Percentiles rank a stretch among this genome's conserved stretches.
These are phyloP conservation scores for Orussus abietinus DNA, from an alignment of 1,140 invertebrate genomes.

Conservation along the genomic window DNA sequence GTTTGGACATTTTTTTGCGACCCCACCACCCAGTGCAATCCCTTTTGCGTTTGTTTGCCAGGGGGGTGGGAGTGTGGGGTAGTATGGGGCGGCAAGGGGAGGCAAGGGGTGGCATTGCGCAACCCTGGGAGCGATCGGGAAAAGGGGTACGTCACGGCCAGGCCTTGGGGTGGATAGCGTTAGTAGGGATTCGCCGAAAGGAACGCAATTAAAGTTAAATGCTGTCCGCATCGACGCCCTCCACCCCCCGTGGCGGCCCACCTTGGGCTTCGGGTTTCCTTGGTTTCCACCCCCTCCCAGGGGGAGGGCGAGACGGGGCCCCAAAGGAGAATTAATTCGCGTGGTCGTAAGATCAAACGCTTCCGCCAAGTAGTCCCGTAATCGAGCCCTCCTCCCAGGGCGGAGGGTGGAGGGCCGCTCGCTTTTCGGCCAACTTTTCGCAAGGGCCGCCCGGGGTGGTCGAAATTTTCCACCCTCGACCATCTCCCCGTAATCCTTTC, in stretches of 20 bases:
- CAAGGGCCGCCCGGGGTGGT: too few relatives aligned
- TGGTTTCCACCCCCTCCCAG: too few relatives aligned
- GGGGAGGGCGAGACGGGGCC: slow-evolving; percentile 12
- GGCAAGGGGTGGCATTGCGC: slow-evolving; percentile 24
- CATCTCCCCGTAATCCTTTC: too few relatives aligned
- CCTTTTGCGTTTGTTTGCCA: too few relatives aligned
- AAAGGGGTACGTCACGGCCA: slow-evolving; percentile 4
- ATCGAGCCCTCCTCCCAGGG: too few relatives aligned
- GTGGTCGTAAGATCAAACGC: slow-evolving; percentile 40
- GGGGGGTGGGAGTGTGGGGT: neutral
- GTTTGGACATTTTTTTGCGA: too few relatives aligned
- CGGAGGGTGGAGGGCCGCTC: too few relatives aligned
- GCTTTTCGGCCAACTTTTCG: too few relatives aligned
- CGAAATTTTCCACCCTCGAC: too few relatives aligned
- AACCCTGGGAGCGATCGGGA: slow-evolving; percentile 25
- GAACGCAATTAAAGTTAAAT: slow-evolving; percentile 49
- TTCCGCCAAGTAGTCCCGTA: slow-evolving; percentile 39
- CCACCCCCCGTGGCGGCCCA: neutral
- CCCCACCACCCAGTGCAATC: too few relatives aligned
- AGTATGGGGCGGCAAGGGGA: neutral
- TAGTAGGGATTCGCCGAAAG: slow-evolving; percentile 37
- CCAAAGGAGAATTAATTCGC: slow-evolving; percentile 41
- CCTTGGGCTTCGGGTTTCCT: slow-evolving; percentile 25
- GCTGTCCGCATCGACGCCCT: slow-evolving; percentile 16
- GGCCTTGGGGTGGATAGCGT: slow-evolving; percentile 1